Evolutionary conservation across 2,797 vertebrate species (phyloP).

Genomic region (Anabacerthia variegaticeps): DNA sequence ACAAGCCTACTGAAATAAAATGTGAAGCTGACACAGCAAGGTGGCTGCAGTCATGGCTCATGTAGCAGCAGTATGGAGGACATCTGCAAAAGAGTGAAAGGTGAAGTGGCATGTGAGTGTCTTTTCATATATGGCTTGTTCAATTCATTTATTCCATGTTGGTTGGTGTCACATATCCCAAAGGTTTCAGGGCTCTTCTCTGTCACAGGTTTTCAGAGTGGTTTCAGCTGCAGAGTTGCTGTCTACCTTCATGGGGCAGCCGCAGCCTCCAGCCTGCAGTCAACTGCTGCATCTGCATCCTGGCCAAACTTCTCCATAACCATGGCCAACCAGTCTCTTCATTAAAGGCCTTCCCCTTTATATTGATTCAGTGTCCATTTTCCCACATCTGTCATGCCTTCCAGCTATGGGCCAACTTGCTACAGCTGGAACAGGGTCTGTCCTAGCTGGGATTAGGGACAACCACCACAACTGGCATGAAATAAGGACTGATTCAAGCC

Average conservation of each 20-base stretch:
- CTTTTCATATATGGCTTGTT: neutral
- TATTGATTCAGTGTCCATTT: neutral
- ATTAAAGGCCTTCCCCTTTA: neutral
- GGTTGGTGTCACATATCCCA: neutral
- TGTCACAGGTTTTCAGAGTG: neutral
- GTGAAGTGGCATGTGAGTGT: rapidly evolving
- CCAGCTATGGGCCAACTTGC: neutral
- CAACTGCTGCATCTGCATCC: neutral
- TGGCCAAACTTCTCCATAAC: neutral
- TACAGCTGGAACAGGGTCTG: neutral
- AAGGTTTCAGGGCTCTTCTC: neutral
- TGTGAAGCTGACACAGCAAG: neutral
- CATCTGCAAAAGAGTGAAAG: neutral
- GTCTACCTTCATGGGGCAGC: neutral
- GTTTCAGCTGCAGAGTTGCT: neutral
- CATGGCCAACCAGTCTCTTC: neutral
- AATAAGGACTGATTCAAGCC: neutral
- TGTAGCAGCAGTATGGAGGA: neutral
- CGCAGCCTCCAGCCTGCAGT: neutral
- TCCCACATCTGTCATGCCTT: neutral
- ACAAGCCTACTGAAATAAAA: neutral
- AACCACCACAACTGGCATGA: neutral
- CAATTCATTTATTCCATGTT: neutral
- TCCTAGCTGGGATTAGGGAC: neutral
- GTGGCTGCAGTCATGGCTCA: neutral